Evolutionary conservation across 2,113 vertebrate genomes (phyloP).

Genomic region (Procavia capensis): DNA sequence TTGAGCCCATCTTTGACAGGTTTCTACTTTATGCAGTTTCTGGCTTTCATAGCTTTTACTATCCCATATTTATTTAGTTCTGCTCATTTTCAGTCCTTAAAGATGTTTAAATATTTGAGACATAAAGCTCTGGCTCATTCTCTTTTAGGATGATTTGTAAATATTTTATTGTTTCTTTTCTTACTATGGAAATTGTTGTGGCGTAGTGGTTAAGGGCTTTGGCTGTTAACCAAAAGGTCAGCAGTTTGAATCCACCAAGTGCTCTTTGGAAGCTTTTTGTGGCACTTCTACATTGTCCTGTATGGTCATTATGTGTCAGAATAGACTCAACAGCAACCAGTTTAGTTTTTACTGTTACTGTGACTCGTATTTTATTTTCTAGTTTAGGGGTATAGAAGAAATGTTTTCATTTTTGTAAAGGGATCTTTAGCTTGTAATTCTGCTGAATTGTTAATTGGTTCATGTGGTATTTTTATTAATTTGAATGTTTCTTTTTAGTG

Average conservation of each 20-base stretch:
- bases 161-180: background rate
- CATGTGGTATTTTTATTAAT: background rate
- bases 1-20: too few relatives aligned
- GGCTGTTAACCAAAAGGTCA: too few relatives aligned
- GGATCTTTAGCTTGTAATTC: constrained; percentile 35
- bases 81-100: background rate
- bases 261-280: too few relatives aligned
- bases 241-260: too few relatives aligned
- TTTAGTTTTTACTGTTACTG: background rate
- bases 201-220: too few relatives aligned
- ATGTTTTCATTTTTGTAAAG: background rate
- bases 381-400: background rate
- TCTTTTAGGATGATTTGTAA: background rate
- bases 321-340: too few relatives aligned
- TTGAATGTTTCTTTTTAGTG: constrained; percentile 4
- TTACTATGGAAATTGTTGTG: too few relatives aligned
- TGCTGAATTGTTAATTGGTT: constrained; percentile 49
- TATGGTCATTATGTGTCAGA: too few relatives aligned
- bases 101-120: background rate
- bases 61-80: background rate
- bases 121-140: background rate
- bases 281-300: too few relatives aligned
- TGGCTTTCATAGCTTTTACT: too few relatives aligned
- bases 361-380: constrained; percentile 32
- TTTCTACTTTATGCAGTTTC: too few relatives aligned